These are phyloP conservation scores for Meandrusa payeni DNA, from an alignment of 2,888 invertebrate genomes.

Conservation along the genomic window DNA sequence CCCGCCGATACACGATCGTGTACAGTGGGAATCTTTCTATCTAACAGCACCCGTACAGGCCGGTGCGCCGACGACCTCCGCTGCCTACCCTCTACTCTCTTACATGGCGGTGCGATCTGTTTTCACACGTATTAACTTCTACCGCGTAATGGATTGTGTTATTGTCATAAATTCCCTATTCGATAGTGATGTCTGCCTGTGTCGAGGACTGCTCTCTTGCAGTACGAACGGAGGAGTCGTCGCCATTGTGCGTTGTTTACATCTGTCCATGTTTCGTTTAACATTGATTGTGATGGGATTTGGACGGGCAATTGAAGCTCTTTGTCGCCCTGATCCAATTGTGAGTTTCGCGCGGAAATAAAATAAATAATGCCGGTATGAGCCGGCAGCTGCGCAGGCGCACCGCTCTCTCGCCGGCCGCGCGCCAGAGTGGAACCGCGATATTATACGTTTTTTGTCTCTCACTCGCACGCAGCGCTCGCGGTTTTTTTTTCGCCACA, in stretches of 20 bases:
- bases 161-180: neutral
- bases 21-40: slow-evolving; percentile 20
- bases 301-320: slow-evolving; percentile 78
- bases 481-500: slow-evolving; percentile 66
- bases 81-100: neutral
- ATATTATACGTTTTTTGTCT: slow-evolving; percentile 77
- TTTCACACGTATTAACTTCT: slow-evolving; percentile 6
- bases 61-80: neutral
- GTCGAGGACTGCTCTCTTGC: slow-evolving; percentile 34
- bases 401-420: slow-evolving; percentile 61
- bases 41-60: neutral
- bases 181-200: neutral
- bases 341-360: slow-evolving; percentile 74
- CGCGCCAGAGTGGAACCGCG: slow-evolving; percentile 76
- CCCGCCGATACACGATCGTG: slow-evolving; percentile 37
- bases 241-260: slow-evolving; percentile 57
- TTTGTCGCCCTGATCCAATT: slow-evolving; percentile 76
- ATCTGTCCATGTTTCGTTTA: slow-evolving; percentile 70
- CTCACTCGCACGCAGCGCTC: slow-evolving; percentile 73
- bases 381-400: slow-evolving; percentile 70
- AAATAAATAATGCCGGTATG: slow-evolving; percentile 76
- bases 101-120: neutral
- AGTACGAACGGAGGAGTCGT: neutral
- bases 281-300: slow-evolving; percentile 72
- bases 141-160: neutral